Evolutionary conservation across 2,888 invertebrate species (phyloP), one percentile per base, ranked within the genome.

Genomic region (Drosophila meridionalis): DNA sequence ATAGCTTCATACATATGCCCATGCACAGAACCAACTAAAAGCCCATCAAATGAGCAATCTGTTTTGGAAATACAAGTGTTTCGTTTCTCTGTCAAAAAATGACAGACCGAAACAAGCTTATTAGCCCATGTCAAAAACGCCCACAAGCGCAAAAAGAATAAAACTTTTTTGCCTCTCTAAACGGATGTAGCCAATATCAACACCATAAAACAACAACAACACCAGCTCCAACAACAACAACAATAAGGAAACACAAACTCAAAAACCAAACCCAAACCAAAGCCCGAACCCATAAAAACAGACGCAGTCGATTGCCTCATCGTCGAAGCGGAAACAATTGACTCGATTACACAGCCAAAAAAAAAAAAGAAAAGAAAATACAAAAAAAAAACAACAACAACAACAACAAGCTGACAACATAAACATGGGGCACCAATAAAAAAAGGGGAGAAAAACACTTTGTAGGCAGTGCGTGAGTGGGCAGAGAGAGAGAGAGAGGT

Each of bases 281-380:
- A 79, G 63, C 68, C 57, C 63, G 76, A 76, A 45, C 76, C 73
- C 73, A 89, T 87, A 87, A 87, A 87, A 87, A 72, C 76, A 80
- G 83, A 87, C 79, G 81, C 89, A 87, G 77, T 87, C 87, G 87
- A 87, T 87, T 87, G 87, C 87, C 83, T 76, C 87, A 84, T 89
- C 87, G 82, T 67, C 75, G 83, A 73, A 87, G 78, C 87, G 87
- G 87, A 87, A 87, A 87, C 87, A 87, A 87, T 87, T 87, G 87
- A 89, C 87, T 87, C 87, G 89, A 87, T 87, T 87, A 87, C 85
- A 83, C 53, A 75, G 77, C 70, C 65, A 48, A 75, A 74, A 66
- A 28, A 40, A 58, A 58, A 43, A 26, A 40, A 56, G 38, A 12
- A 4, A 26, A 34, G 32, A 26, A 61, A 45, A 26, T 47, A 47